A percentile compares a stretch with the other conserved stretches of the same genome.
Conservation (phyloP, 1,140 invertebrate genomes). For the Trinorchestia longiramus region DNA sequence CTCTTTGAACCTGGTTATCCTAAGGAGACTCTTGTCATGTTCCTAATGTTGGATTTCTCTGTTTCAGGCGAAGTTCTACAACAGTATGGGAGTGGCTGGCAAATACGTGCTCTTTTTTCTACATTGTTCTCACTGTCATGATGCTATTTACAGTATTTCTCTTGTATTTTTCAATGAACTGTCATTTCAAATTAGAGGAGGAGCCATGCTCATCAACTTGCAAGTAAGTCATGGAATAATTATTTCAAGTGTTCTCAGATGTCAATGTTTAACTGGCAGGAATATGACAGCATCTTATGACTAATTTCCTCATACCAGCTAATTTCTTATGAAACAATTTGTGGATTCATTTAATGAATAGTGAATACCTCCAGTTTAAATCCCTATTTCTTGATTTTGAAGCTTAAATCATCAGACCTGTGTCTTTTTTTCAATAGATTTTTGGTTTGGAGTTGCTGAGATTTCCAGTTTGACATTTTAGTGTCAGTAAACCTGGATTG, state of each 20-base stretch:
- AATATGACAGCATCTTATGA: neutral
- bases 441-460: no score
- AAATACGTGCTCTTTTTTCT: neutral
- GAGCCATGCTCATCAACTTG: neutral
- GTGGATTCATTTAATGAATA: no score
- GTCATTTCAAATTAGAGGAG: neutral
- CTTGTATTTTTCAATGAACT: neutral
- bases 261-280: neutral
- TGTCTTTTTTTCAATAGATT: no score
- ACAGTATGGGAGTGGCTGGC: neutral
- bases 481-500: neutral
- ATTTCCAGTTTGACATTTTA: neutral
- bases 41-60: neutral
- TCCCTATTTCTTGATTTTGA: no score
- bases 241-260: neutral
- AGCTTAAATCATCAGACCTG: no score
- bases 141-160: neutral
- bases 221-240: neutral
- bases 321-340: neutral
- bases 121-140: neutral
- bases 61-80: neutral
- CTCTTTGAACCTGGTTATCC: no score
- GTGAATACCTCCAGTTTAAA: no score
- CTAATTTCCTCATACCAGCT: neutral
- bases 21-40: no score